phyloP scores from a whole-genome alignment of 2,113 vertebrate species.

The Dasypus novemcinctus region DNA sequence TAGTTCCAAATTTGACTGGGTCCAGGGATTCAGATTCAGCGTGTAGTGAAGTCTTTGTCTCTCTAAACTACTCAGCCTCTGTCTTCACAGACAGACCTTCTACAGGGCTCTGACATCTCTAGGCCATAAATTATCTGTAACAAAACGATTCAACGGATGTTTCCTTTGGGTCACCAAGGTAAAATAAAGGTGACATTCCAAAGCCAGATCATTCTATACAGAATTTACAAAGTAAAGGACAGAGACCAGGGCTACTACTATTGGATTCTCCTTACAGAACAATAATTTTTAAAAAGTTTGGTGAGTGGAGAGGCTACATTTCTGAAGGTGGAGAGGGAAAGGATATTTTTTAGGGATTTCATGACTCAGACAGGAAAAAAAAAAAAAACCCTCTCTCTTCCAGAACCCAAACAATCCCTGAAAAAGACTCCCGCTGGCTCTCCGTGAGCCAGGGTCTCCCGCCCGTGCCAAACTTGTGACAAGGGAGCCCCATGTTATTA shows the following conservation, averaged over 20 bases:
- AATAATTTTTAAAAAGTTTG: background rate
- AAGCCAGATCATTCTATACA: background rate
- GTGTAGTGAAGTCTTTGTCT: background rate
- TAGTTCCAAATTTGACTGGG: background rate
- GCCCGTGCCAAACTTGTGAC: background rate
- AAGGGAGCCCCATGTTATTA: background rate
- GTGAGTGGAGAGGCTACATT: accelerated
- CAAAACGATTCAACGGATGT: background rate
- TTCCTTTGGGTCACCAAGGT: background rate
- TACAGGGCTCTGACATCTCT: background rate
- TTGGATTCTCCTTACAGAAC: background rate
- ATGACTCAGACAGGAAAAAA: background rate
- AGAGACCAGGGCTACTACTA: background rate
- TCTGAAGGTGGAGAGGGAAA: background rate
- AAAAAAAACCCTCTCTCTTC: background rate
- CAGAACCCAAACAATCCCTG: background rate
- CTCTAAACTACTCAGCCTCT: background rate
- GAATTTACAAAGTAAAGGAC: background rate
- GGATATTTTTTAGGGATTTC: background rate
- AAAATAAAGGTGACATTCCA: background rate
- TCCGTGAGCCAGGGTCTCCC: background rate
- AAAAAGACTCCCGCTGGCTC: background rate
- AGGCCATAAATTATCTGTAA: background rate
- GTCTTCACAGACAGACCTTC: background rate
- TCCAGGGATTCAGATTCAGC: background rate